Evolutionary conservation across 2,113 vertebrate genomes (phyloP), one percentile per base, ranked within the genome.

Genomic region (Struthio camelus): DNA sequence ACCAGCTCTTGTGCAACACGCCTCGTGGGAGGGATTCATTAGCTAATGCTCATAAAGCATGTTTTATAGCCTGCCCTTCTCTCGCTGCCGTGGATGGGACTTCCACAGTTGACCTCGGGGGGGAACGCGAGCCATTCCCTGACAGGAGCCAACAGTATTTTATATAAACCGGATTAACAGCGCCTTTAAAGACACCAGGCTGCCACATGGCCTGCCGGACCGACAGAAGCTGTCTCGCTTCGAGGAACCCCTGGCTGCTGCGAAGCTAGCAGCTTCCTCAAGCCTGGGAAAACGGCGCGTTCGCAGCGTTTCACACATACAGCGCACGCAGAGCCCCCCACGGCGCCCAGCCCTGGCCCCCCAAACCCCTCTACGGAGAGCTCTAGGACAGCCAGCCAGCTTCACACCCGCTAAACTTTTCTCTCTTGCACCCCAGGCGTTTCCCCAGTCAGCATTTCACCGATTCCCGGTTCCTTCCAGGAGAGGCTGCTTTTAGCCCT

Each of bases 251-350:
- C 3, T 13, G 4, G 34, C 6, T 30, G 2, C 10, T 0, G 7
- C 0, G 53, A 40, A 13, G 0, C 9, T 2, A 38, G 65, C 79
- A 48, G 87, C 70, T n/a, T 1, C 87, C 14, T 2, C 53, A 3
- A 1, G 23, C 27, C 2, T 16, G 10, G 48, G 11, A 44, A 22
- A 3, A 3, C 12, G 0, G 1, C 0, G 0, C 1, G 27, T 56
- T 34, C 2, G 12, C 2, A 10, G 81, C 5, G 20, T 23, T 19
- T 8, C 27, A 1, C 0, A 2, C 51, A 36, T 4, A 9, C 23
- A 0, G 16, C 0, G 0, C 14, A 18, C 76, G 51, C 12, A 25
- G 17, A 46, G 46, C 13, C 46, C 46, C 16, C 14, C 46, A 46
- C 46, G 46, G 46, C 19, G 46, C 46, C 18, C 46, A 18, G 46